phyloP scores from a whole-genome alignment of 2,797 vertebrate genomes.

The Odontamblyopus lacepedii region DNA sequence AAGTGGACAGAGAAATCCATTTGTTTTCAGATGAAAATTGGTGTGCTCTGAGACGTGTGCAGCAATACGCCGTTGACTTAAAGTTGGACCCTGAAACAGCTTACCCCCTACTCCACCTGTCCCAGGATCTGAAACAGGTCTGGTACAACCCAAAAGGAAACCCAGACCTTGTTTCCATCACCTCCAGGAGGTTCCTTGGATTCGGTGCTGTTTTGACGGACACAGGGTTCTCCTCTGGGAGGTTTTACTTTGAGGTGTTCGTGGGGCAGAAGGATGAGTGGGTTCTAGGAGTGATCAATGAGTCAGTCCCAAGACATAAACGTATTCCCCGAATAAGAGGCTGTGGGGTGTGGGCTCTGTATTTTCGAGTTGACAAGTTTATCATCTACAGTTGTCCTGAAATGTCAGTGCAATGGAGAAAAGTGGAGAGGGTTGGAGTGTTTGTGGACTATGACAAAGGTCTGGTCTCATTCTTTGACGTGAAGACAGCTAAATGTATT shows the following conservation, averaged over 20 bases:
- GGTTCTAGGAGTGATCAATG: slow-evolving; percentile 48
- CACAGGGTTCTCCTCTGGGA: slow-evolving; percentile 14
- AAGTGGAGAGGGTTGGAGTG: slow-evolving; percentile 51
- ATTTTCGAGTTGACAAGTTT: slow-evolving; percentile 30
- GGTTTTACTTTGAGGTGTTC: slow-evolving; percentile 63
- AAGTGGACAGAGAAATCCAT: slow-evolving; percentile 18
- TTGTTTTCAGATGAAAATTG: slow-evolving; percentile 17
- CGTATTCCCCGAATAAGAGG: not conserved
- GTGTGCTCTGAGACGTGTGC: slow-evolving; percentile 20
- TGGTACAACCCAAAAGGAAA: slow-evolving; percentile 21
- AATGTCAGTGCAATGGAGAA: slow-evolving; percentile 19
- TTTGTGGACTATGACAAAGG: slow-evolving; percentile 46
- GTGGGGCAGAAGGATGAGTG: slow-evolving; percentile 47
- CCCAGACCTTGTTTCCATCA: no score
- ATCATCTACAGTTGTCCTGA: slow-evolving; percentile 17
- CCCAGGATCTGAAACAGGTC: slow-evolving; percentile 38
- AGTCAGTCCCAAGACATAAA: no score
- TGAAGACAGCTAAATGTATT: slow-evolving; percentile 17
- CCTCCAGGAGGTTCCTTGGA: slow-evolving; percentile 21
- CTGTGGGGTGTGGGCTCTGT: slow-evolving; percentile 54
- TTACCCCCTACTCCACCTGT: slow-evolving; percentile 45
- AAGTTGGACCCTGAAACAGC: slow-evolving; percentile 44
- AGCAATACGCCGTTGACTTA: slow-evolving; percentile 30
- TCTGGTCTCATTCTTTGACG: slow-evolving; percentile 48
- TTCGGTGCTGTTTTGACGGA: slow-evolving; percentile 45